Conservation (phyloP, 2,888 invertebrate species). For the Vandiemenella viatica region DNA sequence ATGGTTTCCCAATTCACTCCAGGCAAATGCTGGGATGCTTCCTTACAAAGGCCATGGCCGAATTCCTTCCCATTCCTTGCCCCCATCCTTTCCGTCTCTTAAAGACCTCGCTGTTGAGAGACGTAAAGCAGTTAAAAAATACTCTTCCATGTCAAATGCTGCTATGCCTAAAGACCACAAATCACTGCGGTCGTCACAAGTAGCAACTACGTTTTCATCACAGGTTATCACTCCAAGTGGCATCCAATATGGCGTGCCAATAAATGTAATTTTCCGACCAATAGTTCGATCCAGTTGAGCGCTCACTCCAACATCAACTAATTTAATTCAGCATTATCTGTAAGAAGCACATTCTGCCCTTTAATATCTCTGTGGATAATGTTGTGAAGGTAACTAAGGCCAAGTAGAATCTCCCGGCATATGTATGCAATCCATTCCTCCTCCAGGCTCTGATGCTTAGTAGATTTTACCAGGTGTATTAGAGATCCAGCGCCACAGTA, state of each 20-base stretch:
- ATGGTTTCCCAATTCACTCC: no score
- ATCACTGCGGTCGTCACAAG: conserved; percentile 94
- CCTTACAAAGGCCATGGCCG: no score
- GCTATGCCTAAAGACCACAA: conserved; percentile 91
- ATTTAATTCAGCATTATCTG: no score
- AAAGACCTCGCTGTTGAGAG: no score
- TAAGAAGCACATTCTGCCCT: conserved; percentile 92
- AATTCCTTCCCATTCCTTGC: no score
- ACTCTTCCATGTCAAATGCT: conserved; percentile 99
- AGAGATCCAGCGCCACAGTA: no score
- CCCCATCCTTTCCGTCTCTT: no score
- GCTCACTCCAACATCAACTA: conserved; percentile 98
- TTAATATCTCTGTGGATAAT: no score
- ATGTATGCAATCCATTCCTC: conserved; percentile 99
- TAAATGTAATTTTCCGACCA: conserved; percentile 96
- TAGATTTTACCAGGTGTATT: no score
- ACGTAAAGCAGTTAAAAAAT: no score
- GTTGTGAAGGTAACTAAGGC: conserved; percentile 93
- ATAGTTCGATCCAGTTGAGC: conserved; percentile 98
- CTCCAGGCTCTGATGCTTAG: conserved; percentile 92
- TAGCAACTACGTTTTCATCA: conserved; percentile 98
- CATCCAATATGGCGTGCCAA: conserved; percentile 98
- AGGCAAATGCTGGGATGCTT: no score
- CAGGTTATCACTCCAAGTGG: conserved; percentile 99
- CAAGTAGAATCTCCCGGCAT: conserved; percentile 87